Conservation (phyloP, 2,888 invertebrate genomes). For the Lagria hirta region DNA sequence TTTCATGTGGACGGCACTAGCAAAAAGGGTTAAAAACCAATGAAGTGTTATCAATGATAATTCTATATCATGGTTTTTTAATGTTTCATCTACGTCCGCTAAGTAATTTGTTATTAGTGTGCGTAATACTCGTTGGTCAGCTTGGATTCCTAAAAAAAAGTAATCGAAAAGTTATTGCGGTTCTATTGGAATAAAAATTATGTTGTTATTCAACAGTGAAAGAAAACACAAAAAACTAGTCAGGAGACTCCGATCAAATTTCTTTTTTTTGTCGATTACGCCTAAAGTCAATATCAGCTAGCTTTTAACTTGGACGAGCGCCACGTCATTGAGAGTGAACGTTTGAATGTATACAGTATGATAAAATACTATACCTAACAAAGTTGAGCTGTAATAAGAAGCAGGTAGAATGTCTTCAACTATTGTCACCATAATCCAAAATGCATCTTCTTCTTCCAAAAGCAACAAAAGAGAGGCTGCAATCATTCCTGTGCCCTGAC, state of each 20-base stretch:
- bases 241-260: too few relatives aligned
- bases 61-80: slow-evolving; percentile 93
- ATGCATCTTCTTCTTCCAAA: slow-evolving; percentile 97
- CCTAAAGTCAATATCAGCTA: too few relatives aligned
- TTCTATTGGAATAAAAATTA: not conserved
- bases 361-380: slow-evolving; percentile 62
- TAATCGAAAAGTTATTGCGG: not conserved
- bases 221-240: too few relatives aligned
- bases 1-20: slow-evolving; percentile 95
- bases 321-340: too few relatives aligned
- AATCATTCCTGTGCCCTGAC: slow-evolving; percentile 87
- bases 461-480: slow-evolving; percentile 89
- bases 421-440: slow-evolving; percentile 98
- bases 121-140: slow-evolving; percentile 93
- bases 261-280: too few relatives aligned
- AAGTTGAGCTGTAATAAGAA: slow-evolving; percentile 93
- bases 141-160: slow-evolving; percentile 72
- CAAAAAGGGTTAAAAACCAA: slow-evolving; percentile 97
- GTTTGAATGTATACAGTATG: too few relatives aligned
- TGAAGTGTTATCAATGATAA: slow-evolving; percentile 93
- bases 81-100: slow-evolving; percentile 85
- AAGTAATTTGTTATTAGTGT: slow-evolving; percentile 88
- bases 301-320: too few relatives aligned
- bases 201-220: too few relatives aligned
- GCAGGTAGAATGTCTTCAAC: slow-evolving; percentile 98